Evolutionary conservation across 2,888 invertebrate species (phyloP).

Genomic region (Dolomedes plantarius): DNA sequence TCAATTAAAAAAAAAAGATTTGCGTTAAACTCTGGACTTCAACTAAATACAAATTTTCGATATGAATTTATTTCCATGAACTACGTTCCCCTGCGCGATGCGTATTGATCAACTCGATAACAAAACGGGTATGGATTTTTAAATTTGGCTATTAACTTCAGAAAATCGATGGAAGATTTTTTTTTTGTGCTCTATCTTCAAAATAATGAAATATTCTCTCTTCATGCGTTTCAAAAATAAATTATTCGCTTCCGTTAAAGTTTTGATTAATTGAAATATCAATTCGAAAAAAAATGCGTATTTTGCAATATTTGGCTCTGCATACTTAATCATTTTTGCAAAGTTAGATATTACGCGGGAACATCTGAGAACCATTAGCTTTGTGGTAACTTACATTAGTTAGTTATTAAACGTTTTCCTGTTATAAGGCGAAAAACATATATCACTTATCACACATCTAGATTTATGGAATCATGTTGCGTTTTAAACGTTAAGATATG

Average conservation of each 20-base stretch:
- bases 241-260: slow-evolving; percentile 56
- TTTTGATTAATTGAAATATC: slow-evolving; percentile 65
- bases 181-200: slow-evolving; percentile 15
- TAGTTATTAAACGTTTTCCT: not conserved
- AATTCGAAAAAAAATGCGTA: slow-evolving; percentile 38
- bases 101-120: slow-evolving; percentile 57
- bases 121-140: slow-evolving; percentile 54
- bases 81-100: not conserved
- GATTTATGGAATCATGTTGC: no score
- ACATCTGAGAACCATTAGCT: slow-evolving; percentile 15
- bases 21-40: not conserved
- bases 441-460: no score
- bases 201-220: slow-evolving; percentile 58
- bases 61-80: slow-evolving; percentile 11
- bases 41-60: slow-evolving; percentile 22
- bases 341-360: not conserved
- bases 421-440: not conserved
- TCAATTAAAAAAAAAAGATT: slow-evolving; percentile 27
- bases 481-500: no score
- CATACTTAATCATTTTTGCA: slow-evolving; percentile 35
- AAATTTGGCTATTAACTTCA: slow-evolving; percentile 40
- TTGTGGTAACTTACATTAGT: not conserved
- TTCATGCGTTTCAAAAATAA: slow-evolving; percentile 56
- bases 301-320: slow-evolving; percentile 26
- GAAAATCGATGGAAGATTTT: slow-evolving; percentile 41